Conservation (phyloP, 2,113 vertebrate genomes). For the Equus quagga region DNA sequence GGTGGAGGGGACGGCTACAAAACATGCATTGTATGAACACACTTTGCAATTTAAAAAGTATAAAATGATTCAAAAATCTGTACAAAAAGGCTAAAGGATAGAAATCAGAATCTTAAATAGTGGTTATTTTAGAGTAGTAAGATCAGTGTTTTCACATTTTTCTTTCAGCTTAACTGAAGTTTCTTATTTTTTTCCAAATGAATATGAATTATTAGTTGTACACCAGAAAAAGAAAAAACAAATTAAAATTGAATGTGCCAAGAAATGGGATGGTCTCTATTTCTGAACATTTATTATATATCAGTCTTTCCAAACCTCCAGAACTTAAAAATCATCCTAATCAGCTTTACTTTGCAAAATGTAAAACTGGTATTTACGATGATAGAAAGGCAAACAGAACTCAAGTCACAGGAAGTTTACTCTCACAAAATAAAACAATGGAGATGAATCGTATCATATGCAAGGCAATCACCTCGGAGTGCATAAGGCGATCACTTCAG, state of each 20-base stretch:
- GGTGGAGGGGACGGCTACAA: background rate
- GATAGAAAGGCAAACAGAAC: background rate
- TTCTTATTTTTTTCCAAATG: background rate
- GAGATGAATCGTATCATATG: background rate
- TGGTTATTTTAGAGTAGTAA: background rate
- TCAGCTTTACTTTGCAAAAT: conserved; percentile 30
- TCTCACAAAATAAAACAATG: background rate
- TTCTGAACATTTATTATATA: background rate
- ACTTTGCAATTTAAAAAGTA: conserved; percentile 9
- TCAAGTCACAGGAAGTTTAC: background rate
- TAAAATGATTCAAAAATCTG: conserved; percentile 8
- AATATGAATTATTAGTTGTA: background rate
- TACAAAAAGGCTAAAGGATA: background rate
- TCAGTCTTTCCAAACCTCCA: background rate
- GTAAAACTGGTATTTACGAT: conserved; percentile 12
- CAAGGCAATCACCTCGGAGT: background rate
- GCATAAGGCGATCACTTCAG: background rate
- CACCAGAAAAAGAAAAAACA: background rate
- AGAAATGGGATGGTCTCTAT: background rate
- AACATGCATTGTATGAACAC: background rate
- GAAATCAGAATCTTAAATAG: background rate
- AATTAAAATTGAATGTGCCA: background rate
- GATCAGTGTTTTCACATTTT: conserved; percentile 25
- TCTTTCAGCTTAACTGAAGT: conserved; percentile 33
- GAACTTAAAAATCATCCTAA: conserved; percentile 20